Evolutionary conservation across 2,797 vertebrate species (phyloP).

Genomic region (Holocentrus rufus): DNA sequence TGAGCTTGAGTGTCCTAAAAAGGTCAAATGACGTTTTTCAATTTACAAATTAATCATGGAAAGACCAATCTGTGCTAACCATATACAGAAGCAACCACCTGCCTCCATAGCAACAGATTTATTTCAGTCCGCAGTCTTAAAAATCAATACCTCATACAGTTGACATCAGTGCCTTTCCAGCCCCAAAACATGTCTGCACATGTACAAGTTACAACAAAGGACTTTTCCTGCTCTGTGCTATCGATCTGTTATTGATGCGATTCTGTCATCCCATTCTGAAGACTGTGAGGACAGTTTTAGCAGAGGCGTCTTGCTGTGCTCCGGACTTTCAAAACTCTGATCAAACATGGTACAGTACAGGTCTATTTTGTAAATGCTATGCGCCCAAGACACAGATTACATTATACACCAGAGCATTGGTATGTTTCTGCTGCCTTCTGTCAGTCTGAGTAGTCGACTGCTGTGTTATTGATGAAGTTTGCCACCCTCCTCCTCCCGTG

Average conservation of each 20-base stretch:
- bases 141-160: conserved; percentile 46
- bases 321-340: neutral
- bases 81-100: conserved; percentile 24
- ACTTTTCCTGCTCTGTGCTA: neutral
- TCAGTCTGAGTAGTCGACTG: conserved; percentile 44
- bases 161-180: conserved; percentile 11
- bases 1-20: neutral
- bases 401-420: conserved; percentile 13
- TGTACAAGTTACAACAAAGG: neutral
- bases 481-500: conserved; percentile 42
- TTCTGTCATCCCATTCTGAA: neutral
- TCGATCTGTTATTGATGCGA: neutral
- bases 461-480: conserved; percentile 55
- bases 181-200: neutral
- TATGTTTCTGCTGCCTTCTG: conserved; percentile 13
- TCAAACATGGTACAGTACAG: neutral
- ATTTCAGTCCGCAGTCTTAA: conserved; percentile 41
- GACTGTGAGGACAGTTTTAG: conserved; percentile 10
- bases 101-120: conserved; percentile 65
- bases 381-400: neutral
- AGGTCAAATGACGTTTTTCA: conserved; percentile 13
- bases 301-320: conserved; percentile 2
- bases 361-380: conserved; percentile 5
- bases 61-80: conserved; percentile 9
- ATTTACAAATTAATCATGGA: conserved; percentile 17